phyloP scores from a whole-genome alignment of 2,888 invertebrate genomes.

The Apodemia duryi region DNA sequence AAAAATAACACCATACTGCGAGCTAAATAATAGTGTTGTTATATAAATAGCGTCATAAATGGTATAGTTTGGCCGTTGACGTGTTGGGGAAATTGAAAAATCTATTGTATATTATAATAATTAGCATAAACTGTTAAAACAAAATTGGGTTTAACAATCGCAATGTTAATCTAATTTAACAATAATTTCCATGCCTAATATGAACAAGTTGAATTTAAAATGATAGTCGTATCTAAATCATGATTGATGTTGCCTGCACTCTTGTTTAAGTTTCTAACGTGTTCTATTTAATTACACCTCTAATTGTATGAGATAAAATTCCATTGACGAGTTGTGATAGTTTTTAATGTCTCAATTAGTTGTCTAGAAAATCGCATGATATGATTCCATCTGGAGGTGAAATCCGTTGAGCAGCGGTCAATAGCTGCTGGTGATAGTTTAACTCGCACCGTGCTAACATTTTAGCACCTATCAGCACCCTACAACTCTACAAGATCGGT shows the following conservation, averaged over 20 bases:
- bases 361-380: constrained; percentile 45
- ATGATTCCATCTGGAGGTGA: constrained; percentile 53
- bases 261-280: background rate
- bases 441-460: constrained; percentile 40
- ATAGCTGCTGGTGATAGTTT: constrained; percentile 31
- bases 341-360: constrained; percentile 40
- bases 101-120: no score
- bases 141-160: no score
- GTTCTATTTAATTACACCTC: background rate
- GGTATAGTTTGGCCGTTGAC: no score
- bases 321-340: background rate
- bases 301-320: background rate
- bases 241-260: background rate
- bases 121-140: no score
- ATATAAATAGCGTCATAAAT: no score
- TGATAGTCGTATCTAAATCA: background rate
- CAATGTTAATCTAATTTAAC: no score
- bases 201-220: background rate
- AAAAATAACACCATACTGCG: no score
- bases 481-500: background rate
- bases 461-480: constrained; percentile 52
- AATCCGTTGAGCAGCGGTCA: constrained; percentile 49
- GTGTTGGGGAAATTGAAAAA: no score
- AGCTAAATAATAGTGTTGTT: no score
- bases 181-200: no score